Base-by-base conservation (phyloP, 1,140 invertebrate genomes). In the Euwallacea fornicatus region DNA sequence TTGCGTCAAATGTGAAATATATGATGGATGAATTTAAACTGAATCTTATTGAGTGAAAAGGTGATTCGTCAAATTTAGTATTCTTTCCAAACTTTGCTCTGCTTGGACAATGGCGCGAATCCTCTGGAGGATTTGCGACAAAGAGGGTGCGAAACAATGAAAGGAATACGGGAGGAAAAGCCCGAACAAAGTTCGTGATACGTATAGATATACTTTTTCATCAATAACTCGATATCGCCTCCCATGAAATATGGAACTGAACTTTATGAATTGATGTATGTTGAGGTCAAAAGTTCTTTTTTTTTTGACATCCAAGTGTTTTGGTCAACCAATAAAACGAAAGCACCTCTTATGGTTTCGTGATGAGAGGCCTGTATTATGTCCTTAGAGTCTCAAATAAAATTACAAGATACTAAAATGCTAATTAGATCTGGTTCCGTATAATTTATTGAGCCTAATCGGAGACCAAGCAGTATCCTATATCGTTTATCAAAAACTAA, bases 231-330 rank as follows among this genome's bases (percentile, higher is more conserved):
- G 74, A 73, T 77, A 77, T 77, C 76, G 67, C 73, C 21, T 70
- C 76, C 72, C 69, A 73, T 77, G 74, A 77, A 77, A 77, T 77
- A 77, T 77, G 76, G 74, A 77, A 74, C 74, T 77, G 73, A 69
- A 73, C 73, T 71, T 75, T 66, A 46, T 66, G 69, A 71, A 68
- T 73, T 77, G 76, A 77, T 73, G 73, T 74, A 76, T 73, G 46
- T 71, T 63, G 55, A 33, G 43, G 21, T n/a, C 71, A 55, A 43
- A 63, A 33, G 21, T 4, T 33, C 21, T 33, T 33, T 33, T 33
- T n/a, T 4, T 1, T 33, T 33, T 1, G 21, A 33, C 21, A 33
- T 33, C 21, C 21, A 33, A 33, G 21, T 33, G 21, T 33, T 33
- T 33, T 33, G 21, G 21, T 33, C 21, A 33, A 33, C 21, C 21